Percentiles rank a stretch among this genome's conserved stretches.
Evolutionary conservation across 1,140 invertebrate species (phyloP).

Genomic region (Sitodiplosis mosellana): DNA sequence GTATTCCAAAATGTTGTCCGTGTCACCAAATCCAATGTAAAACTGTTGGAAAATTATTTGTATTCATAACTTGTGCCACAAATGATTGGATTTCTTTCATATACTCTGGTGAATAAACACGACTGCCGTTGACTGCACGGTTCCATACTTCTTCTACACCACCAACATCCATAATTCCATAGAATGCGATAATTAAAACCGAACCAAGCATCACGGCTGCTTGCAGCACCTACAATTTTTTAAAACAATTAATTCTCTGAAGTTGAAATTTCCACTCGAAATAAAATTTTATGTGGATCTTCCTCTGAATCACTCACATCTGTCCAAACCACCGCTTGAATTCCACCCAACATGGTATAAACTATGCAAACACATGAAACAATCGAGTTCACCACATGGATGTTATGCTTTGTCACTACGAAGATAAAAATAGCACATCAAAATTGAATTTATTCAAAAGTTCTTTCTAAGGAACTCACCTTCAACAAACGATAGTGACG

Average conservation of each 20-base stretch:
- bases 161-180: conserved; percentile 45
- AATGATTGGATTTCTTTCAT: too few relatives aligned
- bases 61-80: too few relatives aligned
- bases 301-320: too few relatives aligned
- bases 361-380: conserved; percentile 63
- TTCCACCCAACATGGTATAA: conserved; percentile 64
- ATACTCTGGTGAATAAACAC: conserved; percentile 45
- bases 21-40: background rate
- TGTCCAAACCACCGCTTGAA: conserved; percentile 78
- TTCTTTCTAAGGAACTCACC: conserved; percentile 29
- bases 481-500: conserved; percentile 58
- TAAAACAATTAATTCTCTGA: too few relatives aligned
- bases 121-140: conserved; percentile 29
- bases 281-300: too few relatives aligned
- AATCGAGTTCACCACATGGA: conserved; percentile 46
- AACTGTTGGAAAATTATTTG: too few relatives aligned
- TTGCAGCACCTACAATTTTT: conserved; percentile 46
- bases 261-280: too few relatives aligned
- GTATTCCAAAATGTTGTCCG: background rate
- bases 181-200: conserved; percentile 42
- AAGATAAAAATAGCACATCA: conserved; percentile 8
- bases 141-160: conserved; percentile 42
- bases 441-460: background rate
- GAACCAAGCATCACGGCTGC: conserved; percentile 55
- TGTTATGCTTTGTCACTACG: conserved; percentile 50